Evolutionary conservation across 2,888 invertebrate species (phyloP).

Genomic region (Tineola bisselliella): DNA sequence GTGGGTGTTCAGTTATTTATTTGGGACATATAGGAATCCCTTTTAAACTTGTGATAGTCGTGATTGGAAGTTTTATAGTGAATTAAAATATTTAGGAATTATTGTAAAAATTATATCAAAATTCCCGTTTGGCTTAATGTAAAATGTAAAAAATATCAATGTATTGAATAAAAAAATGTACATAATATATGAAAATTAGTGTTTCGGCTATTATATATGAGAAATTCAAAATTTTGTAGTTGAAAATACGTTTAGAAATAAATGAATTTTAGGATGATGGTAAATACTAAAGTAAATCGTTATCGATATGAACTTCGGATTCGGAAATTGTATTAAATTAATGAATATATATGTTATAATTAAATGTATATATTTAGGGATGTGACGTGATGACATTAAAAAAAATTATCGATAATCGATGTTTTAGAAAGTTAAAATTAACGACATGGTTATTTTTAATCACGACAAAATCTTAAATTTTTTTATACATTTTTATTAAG

Average conservation of each 20-base stretch:
- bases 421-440: constrained; percentile 38
- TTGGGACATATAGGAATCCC: not conserved
- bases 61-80: not conserved
- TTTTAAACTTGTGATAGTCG: constrained; percentile 10
- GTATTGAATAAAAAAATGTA: constrained; percentile 1
- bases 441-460: constrained; percentile 17
- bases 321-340: constrained; percentile 15
- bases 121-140: constrained; percentile 16
- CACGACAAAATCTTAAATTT: constrained; percentile 17
- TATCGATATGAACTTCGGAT: not conserved
- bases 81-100: constrained; percentile 25
- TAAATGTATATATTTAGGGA: constrained; percentile 59
- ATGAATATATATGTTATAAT: constrained; percentile 28
- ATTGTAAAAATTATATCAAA: constrained; percentile 10
- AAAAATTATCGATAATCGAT: constrained; percentile 47
- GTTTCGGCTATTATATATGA: constrained; percentile 17
- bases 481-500: constrained; percentile 28
- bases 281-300: constrained; percentile 44
- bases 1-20: not conserved
- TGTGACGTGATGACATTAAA: constrained; percentile 47
- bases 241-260: constrained; percentile 45
- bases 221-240: constrained; percentile 45
- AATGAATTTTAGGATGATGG: constrained; percentile 24
- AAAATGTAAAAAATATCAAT: not conserved
- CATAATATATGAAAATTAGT: constrained; percentile 9